phyloP scores from a whole-genome alignment of 2,797 vertebrate genomes.

The Phrynocephalus vlangalii region DNA sequence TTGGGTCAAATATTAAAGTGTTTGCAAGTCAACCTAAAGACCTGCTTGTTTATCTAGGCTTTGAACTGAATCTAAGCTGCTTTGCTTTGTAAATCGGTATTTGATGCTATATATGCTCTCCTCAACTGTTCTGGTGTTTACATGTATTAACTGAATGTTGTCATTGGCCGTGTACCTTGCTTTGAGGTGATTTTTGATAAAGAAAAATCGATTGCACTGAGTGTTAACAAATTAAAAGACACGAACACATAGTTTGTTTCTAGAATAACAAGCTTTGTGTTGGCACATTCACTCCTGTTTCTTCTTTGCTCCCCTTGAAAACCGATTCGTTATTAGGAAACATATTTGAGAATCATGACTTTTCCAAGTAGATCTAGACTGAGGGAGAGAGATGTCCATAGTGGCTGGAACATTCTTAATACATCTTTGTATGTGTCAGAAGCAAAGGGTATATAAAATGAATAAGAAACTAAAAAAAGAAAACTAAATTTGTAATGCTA shows the following conservation, averaged over 20 bases:
- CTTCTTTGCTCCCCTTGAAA: neutral
- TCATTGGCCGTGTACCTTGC: neutral
- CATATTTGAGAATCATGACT: neutral
- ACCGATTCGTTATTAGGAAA: neutral
- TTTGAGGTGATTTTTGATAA: neutral
- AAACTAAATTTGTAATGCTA: neutral
- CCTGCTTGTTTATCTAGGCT: neutral
- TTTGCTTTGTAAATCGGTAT: neutral
- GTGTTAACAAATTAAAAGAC: neutral
- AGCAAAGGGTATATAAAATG: too few relatives aligned
- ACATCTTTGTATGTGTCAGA: too few relatives aligned
- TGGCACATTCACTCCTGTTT: neutral
- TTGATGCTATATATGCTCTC: neutral
- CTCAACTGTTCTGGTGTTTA: neutral
- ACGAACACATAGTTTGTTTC: neutral
- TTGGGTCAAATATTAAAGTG: neutral
- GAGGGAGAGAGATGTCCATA: neutral
- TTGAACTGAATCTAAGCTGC: neutral
- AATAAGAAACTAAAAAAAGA: too few relatives aligned
- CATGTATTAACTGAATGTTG: neutral
- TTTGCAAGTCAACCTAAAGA: neutral
- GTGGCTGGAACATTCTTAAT: neutral
- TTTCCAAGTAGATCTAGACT: neutral
- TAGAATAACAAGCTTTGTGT: neutral
- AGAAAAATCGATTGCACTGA: neutral